These are phyloP conservation scores for Lithobates sylvaticus DNA, from an alignment of 2,797 vertebrate species.

Conservation along the genomic window DNA sequence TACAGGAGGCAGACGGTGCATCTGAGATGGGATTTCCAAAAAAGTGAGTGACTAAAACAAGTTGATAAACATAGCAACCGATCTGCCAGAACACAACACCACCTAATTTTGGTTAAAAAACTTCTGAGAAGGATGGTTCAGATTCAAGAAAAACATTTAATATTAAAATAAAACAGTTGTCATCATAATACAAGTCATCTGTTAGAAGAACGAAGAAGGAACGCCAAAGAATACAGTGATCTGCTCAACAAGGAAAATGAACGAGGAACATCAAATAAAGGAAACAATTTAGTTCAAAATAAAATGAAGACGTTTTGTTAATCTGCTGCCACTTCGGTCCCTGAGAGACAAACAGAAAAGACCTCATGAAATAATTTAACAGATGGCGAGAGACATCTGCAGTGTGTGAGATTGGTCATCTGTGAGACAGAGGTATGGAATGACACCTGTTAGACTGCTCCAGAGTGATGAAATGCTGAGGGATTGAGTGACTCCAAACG, in stretches of 20 bases:
- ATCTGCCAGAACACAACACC: background rate
- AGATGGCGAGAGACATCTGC: slow-evolving; percentile 51
- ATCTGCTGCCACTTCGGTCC: background rate
- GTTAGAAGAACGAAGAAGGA: background rate
- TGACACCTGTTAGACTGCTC: slow-evolving; percentile 52
- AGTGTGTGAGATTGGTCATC: slow-evolving; percentile 37
- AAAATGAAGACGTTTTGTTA: background rate
- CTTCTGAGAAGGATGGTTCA: background rate
- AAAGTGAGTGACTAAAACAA: background rate
- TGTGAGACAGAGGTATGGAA: slow-evolving; percentile 40
- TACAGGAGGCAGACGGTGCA: background rate
- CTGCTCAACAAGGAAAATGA: background rate
- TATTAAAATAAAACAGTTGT: background rate
- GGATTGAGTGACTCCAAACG: background rate
- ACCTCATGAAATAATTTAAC: slow-evolving; percentile 17
- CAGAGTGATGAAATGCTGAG: background rate
- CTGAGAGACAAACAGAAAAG: background rate
- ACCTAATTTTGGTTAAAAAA: background rate
- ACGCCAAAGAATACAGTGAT: background rate
- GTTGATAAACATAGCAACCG: background rate
- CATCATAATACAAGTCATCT: background rate
- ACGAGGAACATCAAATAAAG: background rate
- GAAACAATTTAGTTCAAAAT: background rate
- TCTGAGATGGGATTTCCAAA: background rate
- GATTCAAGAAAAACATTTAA: background rate